Conservation (phyloP, 64 coral and sea anemone species). For the Montipora sp. region DNA sequence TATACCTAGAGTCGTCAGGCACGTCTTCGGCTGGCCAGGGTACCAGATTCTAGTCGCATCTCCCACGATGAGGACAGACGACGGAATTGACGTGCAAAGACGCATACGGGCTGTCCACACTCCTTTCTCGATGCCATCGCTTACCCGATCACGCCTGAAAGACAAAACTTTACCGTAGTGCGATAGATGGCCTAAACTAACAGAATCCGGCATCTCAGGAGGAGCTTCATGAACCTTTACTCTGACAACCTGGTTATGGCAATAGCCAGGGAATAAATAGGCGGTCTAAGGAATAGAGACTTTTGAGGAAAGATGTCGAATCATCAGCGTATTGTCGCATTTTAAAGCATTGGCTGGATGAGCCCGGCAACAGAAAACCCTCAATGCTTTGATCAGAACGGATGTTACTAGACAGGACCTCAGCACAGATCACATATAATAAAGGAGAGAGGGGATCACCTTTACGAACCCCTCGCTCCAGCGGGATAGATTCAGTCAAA, state of each 20-base stretch:
- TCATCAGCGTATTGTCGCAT: constrained; percentile 51
- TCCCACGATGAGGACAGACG: not conserved
- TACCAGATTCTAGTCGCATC: not conserved
- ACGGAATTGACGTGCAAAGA: not conserved
- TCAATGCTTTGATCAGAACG: not conserved
- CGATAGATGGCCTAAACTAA: not conserved
- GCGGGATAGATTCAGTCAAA: not conserved
- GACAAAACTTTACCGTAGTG: not conserved
- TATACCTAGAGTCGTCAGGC: not conserved
- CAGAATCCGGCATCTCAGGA: not conserved
- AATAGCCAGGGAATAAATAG: not conserved
- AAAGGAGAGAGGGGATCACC: constrained; percentile 37
- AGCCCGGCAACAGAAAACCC: constrained; percentile 15
- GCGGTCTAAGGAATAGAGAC: not conserved
- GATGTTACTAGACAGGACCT: constrained; percentile 5
- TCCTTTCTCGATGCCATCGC: not conserved
- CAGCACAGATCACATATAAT: constrained; percentile 21
- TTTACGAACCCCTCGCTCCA: not conserved
- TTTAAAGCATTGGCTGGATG: constrained; percentile 7
- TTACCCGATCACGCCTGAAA: not conserved
- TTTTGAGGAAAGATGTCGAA: constrained; percentile 32
- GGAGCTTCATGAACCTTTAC: too few species aligned
- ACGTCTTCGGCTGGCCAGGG: not conserved
- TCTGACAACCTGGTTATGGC: too few species aligned
- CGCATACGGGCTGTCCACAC: not conserved